These are phyloP conservation scores for Sus scrofa DNA, from an alignment of 2,113 vertebrate genomes.

Conservation along the genomic window T2T-Sscrofa CM000824.6:97243501-97244000, in stretches of 20 bases:
- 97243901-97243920: background rate
- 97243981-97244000: background rate
- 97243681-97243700: background rate
- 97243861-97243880: background rate
- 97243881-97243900: background rate
- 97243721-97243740: too few relatives aligned
- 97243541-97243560: background rate
- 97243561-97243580: background rate
- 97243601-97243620: background rate
- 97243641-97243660: background rate
- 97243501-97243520: background rate
- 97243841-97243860: background rate
- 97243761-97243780: too few relatives aligned
- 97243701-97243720: background rate
- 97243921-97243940: background rate
- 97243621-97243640: background rate
- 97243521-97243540: background rate
- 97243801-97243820: too few relatives aligned
- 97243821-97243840: too few relatives aligned
- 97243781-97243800: too few relatives aligned
- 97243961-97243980: background rate
- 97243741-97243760: too few relatives aligned
- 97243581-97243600: background rate
- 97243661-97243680: background rate
- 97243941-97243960: background rate